phyloP scores from a whole-genome alignment of 2,888 invertebrate genomes.

The Callinectes sapidus region DNA sequence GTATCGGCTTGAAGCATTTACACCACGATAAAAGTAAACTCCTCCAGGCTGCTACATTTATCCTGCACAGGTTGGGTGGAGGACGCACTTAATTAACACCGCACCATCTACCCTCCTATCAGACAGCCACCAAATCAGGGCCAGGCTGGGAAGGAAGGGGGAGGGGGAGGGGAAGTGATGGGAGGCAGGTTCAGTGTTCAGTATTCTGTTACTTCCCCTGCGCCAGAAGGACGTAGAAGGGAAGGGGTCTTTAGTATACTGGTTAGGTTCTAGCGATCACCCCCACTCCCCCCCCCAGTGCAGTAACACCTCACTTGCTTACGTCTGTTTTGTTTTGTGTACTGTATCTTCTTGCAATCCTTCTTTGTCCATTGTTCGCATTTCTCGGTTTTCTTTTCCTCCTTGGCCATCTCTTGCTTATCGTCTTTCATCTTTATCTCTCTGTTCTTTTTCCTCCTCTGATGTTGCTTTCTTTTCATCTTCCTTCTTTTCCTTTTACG shows the following conservation, averaged over 20 bases:
- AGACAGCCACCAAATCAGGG: neutral
- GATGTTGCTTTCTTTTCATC: no score
- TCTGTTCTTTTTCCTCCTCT: neutral
- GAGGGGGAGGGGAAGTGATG: neutral
- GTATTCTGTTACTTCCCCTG: neutral
- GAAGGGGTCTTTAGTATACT: conserved; percentile 27
- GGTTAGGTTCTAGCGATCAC: neutral
- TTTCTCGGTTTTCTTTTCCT: neutral
- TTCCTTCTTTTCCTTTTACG: no score
- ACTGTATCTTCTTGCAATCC: neutral
- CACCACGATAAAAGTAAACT: neutral
- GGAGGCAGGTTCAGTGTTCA: neutral
- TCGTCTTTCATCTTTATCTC: neutral
- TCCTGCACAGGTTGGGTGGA: conserved; percentile 9
- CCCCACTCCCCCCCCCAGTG: neutral
- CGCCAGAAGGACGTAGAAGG: neutral
- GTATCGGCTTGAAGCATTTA: neutral
- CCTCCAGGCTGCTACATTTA: neutral
- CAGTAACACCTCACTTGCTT: neutral
- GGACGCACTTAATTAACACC: conserved; percentile 9
- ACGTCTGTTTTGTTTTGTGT: neutral
- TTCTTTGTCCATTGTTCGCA: neutral
- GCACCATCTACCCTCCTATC: neutral
- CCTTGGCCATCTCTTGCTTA: neutral
- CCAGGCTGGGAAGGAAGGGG: neutral